Evolutionary conservation across 2,113 vertebrate genomes (phyloP).

Genomic region (Cinclus mexicanus): DNA sequence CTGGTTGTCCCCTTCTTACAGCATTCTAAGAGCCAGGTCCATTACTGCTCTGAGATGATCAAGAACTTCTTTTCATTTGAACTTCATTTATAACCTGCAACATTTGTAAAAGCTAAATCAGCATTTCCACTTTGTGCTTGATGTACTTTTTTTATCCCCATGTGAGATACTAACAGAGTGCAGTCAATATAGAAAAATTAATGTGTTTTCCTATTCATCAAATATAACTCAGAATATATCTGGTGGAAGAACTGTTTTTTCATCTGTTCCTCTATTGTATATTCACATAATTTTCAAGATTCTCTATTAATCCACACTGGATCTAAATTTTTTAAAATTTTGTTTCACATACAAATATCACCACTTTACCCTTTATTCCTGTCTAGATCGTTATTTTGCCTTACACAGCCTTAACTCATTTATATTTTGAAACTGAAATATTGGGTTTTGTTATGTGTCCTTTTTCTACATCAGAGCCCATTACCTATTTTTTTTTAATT

Average conservation of each 20-base stretch:
- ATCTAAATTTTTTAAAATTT: background rate
- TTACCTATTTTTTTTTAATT: background rate
- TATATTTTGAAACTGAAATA: background rate
- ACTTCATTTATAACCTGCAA: background rate
- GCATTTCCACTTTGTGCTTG: background rate
- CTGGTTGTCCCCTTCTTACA: background rate
- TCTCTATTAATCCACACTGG: background rate
- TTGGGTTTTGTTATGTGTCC: background rate
- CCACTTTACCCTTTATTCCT: background rate
- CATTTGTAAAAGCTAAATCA: background rate
- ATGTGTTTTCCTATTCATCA: background rate
- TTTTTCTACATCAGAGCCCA: background rate
- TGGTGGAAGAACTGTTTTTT: background rate
- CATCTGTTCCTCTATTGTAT: background rate
- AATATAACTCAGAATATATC: background rate
- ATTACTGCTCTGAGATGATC: background rate
- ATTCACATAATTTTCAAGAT: background rate
- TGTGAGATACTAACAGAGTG: background rate
- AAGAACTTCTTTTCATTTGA: background rate
- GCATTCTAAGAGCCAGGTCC: background rate
- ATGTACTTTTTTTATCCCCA: background rate
- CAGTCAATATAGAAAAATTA: background rate
- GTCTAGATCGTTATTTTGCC: background rate
- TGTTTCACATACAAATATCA: background rate
- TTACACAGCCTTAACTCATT: background rate